Conservation (phyloP, 23 tunicate species). For the Phallusia fumigata region DNA sequence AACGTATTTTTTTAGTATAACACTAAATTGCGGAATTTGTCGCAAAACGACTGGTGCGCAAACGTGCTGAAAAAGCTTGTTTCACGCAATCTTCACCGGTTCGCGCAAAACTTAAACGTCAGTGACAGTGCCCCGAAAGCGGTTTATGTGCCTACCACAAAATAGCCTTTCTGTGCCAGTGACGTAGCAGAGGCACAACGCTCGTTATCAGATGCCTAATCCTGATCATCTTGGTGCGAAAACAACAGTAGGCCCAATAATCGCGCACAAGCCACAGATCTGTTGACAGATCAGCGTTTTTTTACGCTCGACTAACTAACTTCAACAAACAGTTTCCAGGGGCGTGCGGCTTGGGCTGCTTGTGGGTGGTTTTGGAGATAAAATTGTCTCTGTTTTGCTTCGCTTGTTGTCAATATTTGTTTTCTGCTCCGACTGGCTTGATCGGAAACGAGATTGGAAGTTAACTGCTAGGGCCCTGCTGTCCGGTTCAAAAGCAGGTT, state of each 20-base stretch:
- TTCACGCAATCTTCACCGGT: too few relatives aligned
- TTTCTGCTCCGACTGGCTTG: neutral
- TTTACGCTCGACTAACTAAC: neutral
- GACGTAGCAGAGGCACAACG: neutral
- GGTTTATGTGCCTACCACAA: too few relatives aligned
- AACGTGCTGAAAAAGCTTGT: too few relatives aligned
- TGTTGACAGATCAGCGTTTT: slow-evolving; percentile 2
- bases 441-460: neutral
- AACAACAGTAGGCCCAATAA: neutral
- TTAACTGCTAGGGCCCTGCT: too few relatives aligned
- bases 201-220: neutral
- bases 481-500: too few relatives aligned
- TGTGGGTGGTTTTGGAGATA: too few relatives aligned
- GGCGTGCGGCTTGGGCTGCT: neutral
- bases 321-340: neutral
- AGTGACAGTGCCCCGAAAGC: too few relatives aligned
- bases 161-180: neutral
- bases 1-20: too few relatives aligned
- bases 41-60: too few relatives aligned
- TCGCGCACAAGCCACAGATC: neutral
- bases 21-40: too few relatives aligned
- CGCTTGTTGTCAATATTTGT: slow-evolving; percentile 5
- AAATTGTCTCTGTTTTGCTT: too few relatives aligned
- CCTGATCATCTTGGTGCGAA: neutral
- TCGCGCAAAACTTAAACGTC: too few relatives aligned